Evolutionary conservation across 2,113 vertebrate genomes (phyloP).

Genomic region (Pteropus alecto): DNA sequence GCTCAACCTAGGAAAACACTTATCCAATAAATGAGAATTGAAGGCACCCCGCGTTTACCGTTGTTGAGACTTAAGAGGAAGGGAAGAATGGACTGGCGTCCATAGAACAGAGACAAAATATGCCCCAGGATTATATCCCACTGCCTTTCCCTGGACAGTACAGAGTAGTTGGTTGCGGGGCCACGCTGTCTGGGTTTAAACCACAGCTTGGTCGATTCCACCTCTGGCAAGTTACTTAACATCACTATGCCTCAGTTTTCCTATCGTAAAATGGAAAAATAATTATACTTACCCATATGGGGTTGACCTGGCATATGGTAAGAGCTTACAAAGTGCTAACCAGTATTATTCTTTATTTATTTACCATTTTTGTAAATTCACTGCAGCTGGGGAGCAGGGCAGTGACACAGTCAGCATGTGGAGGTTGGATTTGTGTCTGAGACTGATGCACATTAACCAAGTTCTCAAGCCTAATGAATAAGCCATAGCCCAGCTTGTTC

Average conservation of each 20-base stretch:
- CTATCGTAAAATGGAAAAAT: not conserved
- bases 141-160: not conserved
- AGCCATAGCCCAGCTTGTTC: not conserved
- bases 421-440: no score
- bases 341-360: not conserved
- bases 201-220: not conserved
- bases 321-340: not conserved
- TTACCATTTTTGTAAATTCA: not conserved
- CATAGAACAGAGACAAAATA: not conserved
- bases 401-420: no score
- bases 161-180: not conserved
- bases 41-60: not conserved
- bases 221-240: not conserved
- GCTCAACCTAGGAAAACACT: not conserved
- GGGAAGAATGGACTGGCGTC: not conserved
- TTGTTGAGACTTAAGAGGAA: not conserved
- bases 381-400: not conserved
- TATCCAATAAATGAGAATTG: no score
- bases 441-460: accelerated
- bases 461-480: not conserved
- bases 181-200: not conserved
- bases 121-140: not conserved
- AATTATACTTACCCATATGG: not conserved
- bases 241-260: not conserved
- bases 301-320: not conserved